Base-by-base conservation (phyloP, 2,797 vertebrate species). In the Myoxocephalus aenaeus region DNA sequence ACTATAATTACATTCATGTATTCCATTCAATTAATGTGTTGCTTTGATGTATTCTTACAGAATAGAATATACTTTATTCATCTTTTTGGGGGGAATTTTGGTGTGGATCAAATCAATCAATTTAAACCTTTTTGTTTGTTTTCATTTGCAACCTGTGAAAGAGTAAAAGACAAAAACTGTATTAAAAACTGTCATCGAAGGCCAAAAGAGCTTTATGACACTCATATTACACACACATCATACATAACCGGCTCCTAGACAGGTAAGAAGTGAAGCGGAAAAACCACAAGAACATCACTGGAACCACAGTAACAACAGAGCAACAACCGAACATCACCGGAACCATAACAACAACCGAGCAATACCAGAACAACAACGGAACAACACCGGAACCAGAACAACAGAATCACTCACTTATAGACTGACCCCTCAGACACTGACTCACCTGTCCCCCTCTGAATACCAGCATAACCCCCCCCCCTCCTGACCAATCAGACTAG, bases 401-500 rank as follows among this genome's bases (percentile, higher is more conserved):
- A 62, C 59, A 13, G 42, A 48, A 32, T 48, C 14, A 36, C 34
- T 44, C 51, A 64, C 40, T 27, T 77, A 57, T 56, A 63, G 50
- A 67, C 38, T 7, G 22, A 48, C 57, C 42, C 36, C n/a, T n/a
- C 22, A 36, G 18, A 76, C 50, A 20, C 15, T 34, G 58, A 38
- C 36, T 38, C 58, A 63, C 61, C 59, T 44, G 61, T 63, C 22
- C 71, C 50, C 61, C 27, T 79, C 67, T 73, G 25, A 82, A 81
- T 65, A 92, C 83, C 87, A 87, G 85, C 86, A 86, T 77, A 25
- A 7, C 40, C 34, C 25, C 46, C 48, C 10, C 13, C 14, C 25
- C 25, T 29, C 2, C 15, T 29, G 38, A 62, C 72, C 76, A 63
- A 66, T 76, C 63, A 64, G 29, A 73, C 0, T 27, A 66, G 51